Conservation (phyloP, 2,888 invertebrate species). For the Trissonchulus latispiculum region DNA sequence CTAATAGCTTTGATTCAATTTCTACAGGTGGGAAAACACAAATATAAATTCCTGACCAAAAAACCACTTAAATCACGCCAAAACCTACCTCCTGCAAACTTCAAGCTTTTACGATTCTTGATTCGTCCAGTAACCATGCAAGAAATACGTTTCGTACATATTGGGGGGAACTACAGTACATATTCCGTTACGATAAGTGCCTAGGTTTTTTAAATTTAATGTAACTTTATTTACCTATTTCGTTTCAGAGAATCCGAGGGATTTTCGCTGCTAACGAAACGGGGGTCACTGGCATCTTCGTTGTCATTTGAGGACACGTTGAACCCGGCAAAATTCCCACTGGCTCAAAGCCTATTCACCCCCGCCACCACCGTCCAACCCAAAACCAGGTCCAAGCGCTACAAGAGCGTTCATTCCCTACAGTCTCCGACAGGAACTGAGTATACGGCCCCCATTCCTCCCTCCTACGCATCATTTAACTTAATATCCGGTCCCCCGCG, state of each 20-base stretch:
- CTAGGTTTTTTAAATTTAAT: neutral
- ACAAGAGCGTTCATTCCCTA: neutral
- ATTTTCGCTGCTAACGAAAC: slow-evolving; percentile 3
- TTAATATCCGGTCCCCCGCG: neutral
- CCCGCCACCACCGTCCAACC: neutral
- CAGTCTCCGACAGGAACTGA: neutral
- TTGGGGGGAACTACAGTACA: too few relatives aligned
- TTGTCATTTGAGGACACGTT: slow-evolving; percentile 7
- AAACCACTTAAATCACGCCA: too few relatives aligned
- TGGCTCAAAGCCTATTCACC: slow-evolving; percentile 7
- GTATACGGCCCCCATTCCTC: neutral
- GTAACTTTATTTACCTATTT: neutral
- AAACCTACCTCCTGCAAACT: too few relatives aligned
- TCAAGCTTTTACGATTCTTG: too few relatives aligned
- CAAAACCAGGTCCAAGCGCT: neutral
- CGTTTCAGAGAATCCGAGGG: slow-evolving; percentile 5
- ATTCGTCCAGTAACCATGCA: too few relatives aligned
- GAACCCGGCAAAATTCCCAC: neutral
- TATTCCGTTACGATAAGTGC: too few relatives aligned
- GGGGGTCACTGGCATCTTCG: neutral
- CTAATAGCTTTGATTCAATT: too few relatives aligned
- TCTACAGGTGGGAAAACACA: too few relatives aligned
- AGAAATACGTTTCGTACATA: too few relatives aligned
- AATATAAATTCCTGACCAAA: too few relatives aligned
- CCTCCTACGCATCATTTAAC: neutral